Base-by-base conservation (phyloP, 1,140 invertebrate species). In the Drosophila prosaltans region DNA sequence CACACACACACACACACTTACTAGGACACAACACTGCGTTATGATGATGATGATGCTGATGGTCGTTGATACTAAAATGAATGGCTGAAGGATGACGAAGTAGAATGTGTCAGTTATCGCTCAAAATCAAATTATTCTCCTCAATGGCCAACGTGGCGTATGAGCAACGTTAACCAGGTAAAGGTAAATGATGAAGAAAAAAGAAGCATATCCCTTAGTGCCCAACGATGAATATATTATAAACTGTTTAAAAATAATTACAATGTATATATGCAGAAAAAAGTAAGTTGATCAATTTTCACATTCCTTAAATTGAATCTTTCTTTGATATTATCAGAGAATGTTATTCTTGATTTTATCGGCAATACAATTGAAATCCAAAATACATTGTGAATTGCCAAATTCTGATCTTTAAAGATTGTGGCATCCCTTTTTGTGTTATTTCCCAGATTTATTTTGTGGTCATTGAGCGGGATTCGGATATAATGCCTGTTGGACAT, bases 51-150 rank as follows among this genome's bases (percentile, higher is more conserved):
- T 8, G 48, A 40, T 36, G 32, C 16, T 59, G 57, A 59, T 59
- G 32, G 57, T 32, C 57, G 16, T 59, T 59, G 57, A 59, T 24
- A 36, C 57, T 16, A 40, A 24, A 30, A 24, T 40, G n/a, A 59
- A 59, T 16, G 55, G 32, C 4, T 21, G 54, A 28, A 24, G 54
- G 6, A 57, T 32, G 54, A 57, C 26, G 28, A n/a, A 57, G 54
- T 28, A 32, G 11, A 10, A 8, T 28, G 11, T 57, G 54, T 30
- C 10, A n/a, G 28, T 32, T 59, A 39, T 40, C 7, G 57, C 32
- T 59, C 32, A 32, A 40, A 59, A 59, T 59, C 36, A 24, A 59
- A 59, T 58, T 58, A 58, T 58, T 58, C 55, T 58, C 32, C 45
- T 26, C 45, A 26, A 10, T 36, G 30, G 55, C n/a, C 7, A 58